Evolutionary conservation across 1,140 invertebrate genomes (phyloP), one percentile per base, ranked within the genome.

Genomic region (Bombus confusus): DNA sequence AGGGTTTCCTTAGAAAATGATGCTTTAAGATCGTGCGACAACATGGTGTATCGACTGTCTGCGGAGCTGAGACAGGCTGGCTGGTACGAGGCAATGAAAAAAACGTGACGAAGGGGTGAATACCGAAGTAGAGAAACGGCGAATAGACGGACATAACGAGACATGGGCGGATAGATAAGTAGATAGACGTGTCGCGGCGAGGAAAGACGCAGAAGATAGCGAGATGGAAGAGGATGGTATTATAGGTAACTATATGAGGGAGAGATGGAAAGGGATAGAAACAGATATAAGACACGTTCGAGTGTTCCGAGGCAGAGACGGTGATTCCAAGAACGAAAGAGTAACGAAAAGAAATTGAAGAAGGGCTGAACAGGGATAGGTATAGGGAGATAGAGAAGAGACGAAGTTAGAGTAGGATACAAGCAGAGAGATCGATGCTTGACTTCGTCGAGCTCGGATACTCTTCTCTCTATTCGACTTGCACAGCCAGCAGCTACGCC

Each of bases 341-440:
- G 52, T 72, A 81, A 73, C 39, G 79, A 43, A 73, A 81, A 68
- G 80, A 81, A 85, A 77, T 22, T 15, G 41, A 64, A 74, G 86
- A 83, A 64, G 86, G 80, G 76, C 66, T 52, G 69, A 28, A 52
- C 57, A 66, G 68, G 18, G 69, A 73, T 57, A 31, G 57, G 37
- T n/a, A n/a, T 10, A n/a, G n/a, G 25, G 80, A 37, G 75, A 72
- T 62, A 31, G 34, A 31, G 34, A 62, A n/a, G 22, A 34, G 31
- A 37, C 34, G 37, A 84, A 75, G 86, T 78, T 57, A 37, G 86
- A 68, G 47, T 6, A 64, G 76, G 74, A 79, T 18, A 43, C 41
- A 47, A 43, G 31, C 88, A 87, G 87, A 68, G 90, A 92, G 92
- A 93, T 93, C 93, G 92, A 93, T 93, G 91, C 88, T 90, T 90